Percentiles rank a stretch among this genome's conserved stretches.
phyloP scores from a whole-genome alignment of 2,113 vertebrate species.

The Indicator maculatus region DNA sequence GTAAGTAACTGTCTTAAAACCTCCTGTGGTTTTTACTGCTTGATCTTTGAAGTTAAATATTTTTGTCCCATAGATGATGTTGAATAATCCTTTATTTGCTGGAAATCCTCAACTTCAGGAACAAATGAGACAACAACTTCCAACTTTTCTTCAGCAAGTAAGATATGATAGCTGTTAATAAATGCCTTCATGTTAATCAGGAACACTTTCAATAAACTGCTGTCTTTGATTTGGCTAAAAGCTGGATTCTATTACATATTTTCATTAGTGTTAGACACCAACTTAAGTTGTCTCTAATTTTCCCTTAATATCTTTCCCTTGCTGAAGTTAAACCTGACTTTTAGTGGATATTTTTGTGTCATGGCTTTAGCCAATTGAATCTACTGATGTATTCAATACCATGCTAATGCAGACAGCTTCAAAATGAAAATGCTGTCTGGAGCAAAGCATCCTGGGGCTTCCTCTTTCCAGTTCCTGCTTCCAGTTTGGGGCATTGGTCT shows the following conservation, averaged over 20 bases:
- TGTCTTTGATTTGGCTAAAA: conserved; percentile 35
- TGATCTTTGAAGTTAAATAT: conserved; percentile 66
- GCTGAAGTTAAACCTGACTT: not conserved
- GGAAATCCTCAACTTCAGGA: conserved; percentile 91
- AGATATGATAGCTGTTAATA: conserved; percentile 59
- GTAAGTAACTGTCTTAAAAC: not conserved
- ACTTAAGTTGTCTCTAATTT: not conserved
- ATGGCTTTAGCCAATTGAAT: too few relatives aligned
- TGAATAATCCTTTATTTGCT: conserved; percentile 92
- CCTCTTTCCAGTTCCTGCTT: too few relatives aligned
- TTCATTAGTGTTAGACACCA: not conserved
- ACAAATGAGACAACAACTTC: conserved; percentile 91
- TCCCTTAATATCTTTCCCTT: not conserved
- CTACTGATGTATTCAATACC: too few relatives aligned
- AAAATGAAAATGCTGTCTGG: too few relatives aligned
- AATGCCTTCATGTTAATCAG: not conserved
- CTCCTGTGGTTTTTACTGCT: not conserved
- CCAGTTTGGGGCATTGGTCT: too few relatives aligned
- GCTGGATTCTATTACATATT: not conserved
- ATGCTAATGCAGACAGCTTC: too few relatives aligned
- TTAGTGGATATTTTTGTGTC: not conserved
- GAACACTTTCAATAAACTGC: conserved; percentile 6
- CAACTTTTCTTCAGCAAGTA: conserved; percentile 90
- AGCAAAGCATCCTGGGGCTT: too few relatives aligned
- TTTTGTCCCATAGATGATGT: conserved; percentile 84